Conservation (phyloP, 1,140 invertebrate genomes). For the Bombus superbus region DNA sequence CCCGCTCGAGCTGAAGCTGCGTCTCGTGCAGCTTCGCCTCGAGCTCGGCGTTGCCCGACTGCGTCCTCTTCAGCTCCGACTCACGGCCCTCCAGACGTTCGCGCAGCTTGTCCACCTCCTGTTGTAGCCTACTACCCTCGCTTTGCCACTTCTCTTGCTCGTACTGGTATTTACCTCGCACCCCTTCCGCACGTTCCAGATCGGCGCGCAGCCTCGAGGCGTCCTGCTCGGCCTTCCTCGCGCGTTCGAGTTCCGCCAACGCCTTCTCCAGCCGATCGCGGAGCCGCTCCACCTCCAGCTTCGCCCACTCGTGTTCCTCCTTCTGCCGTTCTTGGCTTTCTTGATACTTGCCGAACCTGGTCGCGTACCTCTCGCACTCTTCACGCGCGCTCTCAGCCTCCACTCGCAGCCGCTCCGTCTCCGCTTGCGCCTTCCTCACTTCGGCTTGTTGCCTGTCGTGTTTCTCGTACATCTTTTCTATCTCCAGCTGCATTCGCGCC, state of each 20-base stretch:
- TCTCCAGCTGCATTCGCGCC: conserved; percentile 91
- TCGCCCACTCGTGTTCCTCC: conserved; percentile 90
- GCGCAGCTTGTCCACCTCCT: conserved; percentile 88
- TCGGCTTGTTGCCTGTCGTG: conserved; percentile 93
- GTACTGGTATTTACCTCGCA: conserved; percentile 93
- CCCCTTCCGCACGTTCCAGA: conserved; percentile 89
- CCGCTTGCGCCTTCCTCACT: conserved; percentile 90
- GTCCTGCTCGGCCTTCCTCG: conserved; percentile 87
- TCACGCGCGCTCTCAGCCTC: conserved; percentile 89
- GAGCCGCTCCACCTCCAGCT: conserved; percentile 92
- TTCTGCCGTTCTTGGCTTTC: conserved; percentile 89
- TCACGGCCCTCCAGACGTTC: conserved; percentile 89
- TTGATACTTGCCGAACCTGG: conserved; percentile 90
- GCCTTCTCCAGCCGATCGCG: conserved; percentile 93
- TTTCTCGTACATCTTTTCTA: conserved; percentile 95
- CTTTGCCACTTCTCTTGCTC: conserved; percentile 91
- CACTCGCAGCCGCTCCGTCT: conserved; percentile 87
- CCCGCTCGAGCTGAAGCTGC: conserved; percentile 90
- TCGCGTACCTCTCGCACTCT: conserved; percentile 89
- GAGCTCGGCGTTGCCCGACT: conserved; percentile 86
- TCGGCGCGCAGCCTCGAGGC: conserved; percentile 87
- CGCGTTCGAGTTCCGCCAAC: conserved; percentile 89
- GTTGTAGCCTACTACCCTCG: conserved; percentile 84
- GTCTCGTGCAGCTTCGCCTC: conserved; percentile 91
- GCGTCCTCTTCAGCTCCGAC: conserved; percentile 88